phyloP scores from a whole-genome alignment of 2,113 vertebrate species.

The Saguinus imperator region DNA sequence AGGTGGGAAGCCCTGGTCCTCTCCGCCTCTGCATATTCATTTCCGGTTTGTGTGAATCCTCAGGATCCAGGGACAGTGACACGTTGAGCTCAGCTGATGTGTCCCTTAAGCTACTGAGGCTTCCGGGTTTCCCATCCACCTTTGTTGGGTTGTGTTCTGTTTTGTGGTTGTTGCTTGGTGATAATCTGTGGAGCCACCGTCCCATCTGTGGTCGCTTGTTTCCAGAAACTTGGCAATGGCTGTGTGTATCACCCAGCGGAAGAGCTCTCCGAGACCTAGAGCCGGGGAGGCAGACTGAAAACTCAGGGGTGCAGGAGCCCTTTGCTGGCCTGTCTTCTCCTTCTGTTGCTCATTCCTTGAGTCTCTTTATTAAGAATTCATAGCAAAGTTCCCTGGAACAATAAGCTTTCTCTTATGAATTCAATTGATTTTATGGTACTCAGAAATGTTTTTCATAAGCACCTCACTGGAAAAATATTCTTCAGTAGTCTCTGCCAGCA shows the following conservation, averaged over 20 bases:
- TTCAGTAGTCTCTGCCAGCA: neutral
- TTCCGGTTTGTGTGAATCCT: too few relatives aligned
- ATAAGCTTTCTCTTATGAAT: neutral
- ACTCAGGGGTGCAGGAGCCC: neutral
- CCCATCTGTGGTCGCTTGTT: too few relatives aligned
- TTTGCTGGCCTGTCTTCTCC: neutral
- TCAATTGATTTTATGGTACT: slow-evolving; percentile 40
- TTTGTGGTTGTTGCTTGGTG: neutral
- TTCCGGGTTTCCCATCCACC: too few relatives aligned
- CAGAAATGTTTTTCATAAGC: slow-evolving; percentile 27
- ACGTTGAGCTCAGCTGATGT: too few relatives aligned
- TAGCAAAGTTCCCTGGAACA: neutral
- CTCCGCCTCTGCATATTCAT: too few relatives aligned
- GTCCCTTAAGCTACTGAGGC: too few relatives aligned
- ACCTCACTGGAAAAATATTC: slow-evolving; percentile 56
- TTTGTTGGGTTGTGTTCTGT: too few relatives aligned
- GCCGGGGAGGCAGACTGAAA: neutral
- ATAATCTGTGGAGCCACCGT: neutral
- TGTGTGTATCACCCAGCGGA: neutral
- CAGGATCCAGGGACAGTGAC: too few relatives aligned
- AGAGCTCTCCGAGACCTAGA: neutral
- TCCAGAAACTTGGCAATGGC: too few relatives aligned
- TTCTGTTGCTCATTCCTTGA: neutral
- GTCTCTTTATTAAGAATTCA: neutral
- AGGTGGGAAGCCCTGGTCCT: too few relatives aligned